Evolutionary conservation across 64 coral and sea anemone species (phyloP), one percentile per base, ranked within the genome.

Genomic region (Actinia equina): DNA sequence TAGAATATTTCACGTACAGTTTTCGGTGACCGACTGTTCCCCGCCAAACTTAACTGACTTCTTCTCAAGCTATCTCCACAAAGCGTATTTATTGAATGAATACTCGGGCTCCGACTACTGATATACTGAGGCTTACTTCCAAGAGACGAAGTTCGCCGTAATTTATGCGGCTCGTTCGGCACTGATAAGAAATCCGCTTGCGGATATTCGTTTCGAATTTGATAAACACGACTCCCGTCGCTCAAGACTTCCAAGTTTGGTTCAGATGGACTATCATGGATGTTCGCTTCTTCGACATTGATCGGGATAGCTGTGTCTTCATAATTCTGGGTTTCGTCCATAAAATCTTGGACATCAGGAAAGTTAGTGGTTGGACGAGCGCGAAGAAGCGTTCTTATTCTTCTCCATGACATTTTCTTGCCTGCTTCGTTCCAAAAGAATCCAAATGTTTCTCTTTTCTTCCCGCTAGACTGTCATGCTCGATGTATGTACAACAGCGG

Each of bases 1-100:
- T 46, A 81, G 27, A 81, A 81, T 44, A 81, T 81, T 52, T 81
- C 78, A 2, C 78, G 78, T 46, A 81, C 49, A 14, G 78, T 44
- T 20, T 52, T 81, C 44, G 78, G 49, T 52, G 17, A 49, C 5
- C 78, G 78, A 26, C 6, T 2, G 17, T 23, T 52, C 7, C 78
- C 44, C 16, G 0, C 3, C 6, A 81, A 0, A 81, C 14, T 49
- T 0, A n/a, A 10, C 18, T 81, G 78, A 81, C 78, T 81, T 5
- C 42, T 81, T 44, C 44, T 81, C 22, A 18, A 81, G 44, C 78
- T 22, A 18, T 52, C 78, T 7, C 49, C 78, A 8, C 14, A 15
- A 74, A 74, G 1, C 1, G 23, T 30, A 16, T 74, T 74, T 18
- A 74, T 12, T 26, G 69, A 74, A 14, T n/a, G 42, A 6, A 74